phyloP scores from a whole-genome alignment of 2,888 invertebrate species.

The Charanyca ferruginea region DNA sequence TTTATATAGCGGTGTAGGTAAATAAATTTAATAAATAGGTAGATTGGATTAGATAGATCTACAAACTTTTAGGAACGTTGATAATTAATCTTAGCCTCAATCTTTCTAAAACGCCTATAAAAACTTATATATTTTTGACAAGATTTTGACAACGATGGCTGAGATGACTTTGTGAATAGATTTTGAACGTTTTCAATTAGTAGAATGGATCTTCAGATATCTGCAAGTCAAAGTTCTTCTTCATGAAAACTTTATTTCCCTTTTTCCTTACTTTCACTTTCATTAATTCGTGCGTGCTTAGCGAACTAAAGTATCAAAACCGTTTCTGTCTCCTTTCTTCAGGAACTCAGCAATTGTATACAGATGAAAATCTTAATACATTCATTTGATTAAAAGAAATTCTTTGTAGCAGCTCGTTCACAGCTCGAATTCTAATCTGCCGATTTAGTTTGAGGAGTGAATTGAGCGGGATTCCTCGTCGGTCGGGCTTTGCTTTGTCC shows the following conservation, averaged over 20 bases:
- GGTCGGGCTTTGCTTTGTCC: slow-evolving; percentile 76
- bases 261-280: slow-evolving; percentile 16
- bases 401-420: slow-evolving; percentile 70
- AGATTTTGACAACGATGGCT: too few species aligned
- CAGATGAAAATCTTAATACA: slow-evolving; percentile 53
- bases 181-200: too few species aligned
- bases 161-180: too few species aligned
- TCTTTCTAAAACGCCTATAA: too few species aligned
- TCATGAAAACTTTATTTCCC: slow-evolving; percentile 28
- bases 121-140: too few species aligned
- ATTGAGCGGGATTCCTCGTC: slow-evolving; percentile 79
- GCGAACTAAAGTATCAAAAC: slow-evolving; percentile 30
- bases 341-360: slow-evolving; percentile 34
- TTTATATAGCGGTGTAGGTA: background rate
- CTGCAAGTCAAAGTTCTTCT: slow-evolving; percentile 8
- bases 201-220: background rate
- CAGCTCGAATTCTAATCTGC: slow-evolving; percentile 77
- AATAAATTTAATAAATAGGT: background rate
- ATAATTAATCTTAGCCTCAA: too few species aligned
- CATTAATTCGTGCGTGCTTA: slow-evolving; percentile 24
- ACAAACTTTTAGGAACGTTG: too few species aligned
- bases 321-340: slow-evolving; percentile 29
- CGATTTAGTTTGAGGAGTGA: slow-evolving; percentile 79
- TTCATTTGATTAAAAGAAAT: slow-evolving; percentile 70
- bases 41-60: too few species aligned